Percentiles rank a stretch among this genome's conserved stretches.
These are phyloP conservation scores for Galeruca laticollis DNA, from an alignment of 2,888 invertebrate species.

Conservation along the genomic window DNA sequence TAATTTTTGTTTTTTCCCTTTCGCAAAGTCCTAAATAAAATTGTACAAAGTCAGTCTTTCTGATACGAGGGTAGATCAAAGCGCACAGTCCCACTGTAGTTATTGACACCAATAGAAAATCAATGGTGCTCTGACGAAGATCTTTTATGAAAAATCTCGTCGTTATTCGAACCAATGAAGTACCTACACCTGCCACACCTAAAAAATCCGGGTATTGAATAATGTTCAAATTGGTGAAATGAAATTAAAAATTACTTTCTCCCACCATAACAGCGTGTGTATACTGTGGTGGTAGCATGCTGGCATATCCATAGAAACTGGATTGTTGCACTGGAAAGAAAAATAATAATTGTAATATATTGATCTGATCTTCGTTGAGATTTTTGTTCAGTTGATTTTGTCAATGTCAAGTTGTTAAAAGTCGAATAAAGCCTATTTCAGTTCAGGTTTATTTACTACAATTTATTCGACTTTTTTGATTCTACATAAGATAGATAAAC, in stretches of 20 bases:
- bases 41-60: conserved; percentile 84
- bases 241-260: conserved; percentile 76
- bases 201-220: conserved; percentile 51
- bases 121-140: conserved; percentile 84
- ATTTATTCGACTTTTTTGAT: too few relatives aligned
- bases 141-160: conserved; percentile 85
- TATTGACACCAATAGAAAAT: conserved; percentile 88
- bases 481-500: too few relatives aligned
- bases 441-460: too few relatives aligned
- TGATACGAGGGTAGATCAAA: conserved; percentile 80
- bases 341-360: too few relatives aligned
- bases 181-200: conserved; percentile 90
- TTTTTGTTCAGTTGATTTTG: too few relatives aligned
- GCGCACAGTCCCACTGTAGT: conserved; percentile 82
- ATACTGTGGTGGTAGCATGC: conserved; percentile 89
- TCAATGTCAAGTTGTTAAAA: too few relatives aligned
- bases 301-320: conserved; percentile 94
- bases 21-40: conserved; percentile 83
- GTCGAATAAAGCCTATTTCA: too few relatives aligned
- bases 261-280: conserved; percentile 96
- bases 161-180: conserved; percentile 85
- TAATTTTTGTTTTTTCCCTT: conserved; percentile 82
- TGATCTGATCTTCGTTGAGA: too few relatives aligned
- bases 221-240: background rate
- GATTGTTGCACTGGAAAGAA: conserved; percentile 83